Conservation (phyloP, 1,140 invertebrate genomes). For the Brachionus koreanus region DNA sequence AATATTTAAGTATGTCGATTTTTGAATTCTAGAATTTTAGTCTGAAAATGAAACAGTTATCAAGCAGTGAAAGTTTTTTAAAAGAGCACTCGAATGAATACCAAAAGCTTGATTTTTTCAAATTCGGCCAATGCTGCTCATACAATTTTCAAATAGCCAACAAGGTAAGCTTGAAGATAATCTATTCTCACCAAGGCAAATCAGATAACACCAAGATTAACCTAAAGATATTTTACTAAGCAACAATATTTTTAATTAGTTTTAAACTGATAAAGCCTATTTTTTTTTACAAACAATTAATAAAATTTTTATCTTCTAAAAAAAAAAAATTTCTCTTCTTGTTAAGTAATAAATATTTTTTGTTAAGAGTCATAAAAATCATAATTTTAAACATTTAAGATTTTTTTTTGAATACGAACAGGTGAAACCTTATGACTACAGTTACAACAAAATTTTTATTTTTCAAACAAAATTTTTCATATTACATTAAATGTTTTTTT, state of each 20-base stretch:
- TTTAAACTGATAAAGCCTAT: background rate
- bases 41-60: background rate
- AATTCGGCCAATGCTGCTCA: background rate
- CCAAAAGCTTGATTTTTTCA: background rate
- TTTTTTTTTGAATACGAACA: background rate
- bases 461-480: background rate
- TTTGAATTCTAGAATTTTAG: background rate
- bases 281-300: slow-evolving; percentile 16
- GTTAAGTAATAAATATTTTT: background rate
- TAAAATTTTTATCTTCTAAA: background rate
- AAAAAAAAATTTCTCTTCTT: background rate
- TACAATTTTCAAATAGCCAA: background rate
- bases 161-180: background rate
- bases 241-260: background rate
- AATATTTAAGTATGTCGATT: background rate
- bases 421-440: background rate
- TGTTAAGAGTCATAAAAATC: slow-evolving; percentile 3
- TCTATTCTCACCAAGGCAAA: background rate
- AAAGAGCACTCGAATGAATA: background rate
- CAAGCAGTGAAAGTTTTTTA: background rate
- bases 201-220: background rate
- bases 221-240: background rate
- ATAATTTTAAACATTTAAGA: slow-evolving; percentile 23
- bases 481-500: slow-evolving; percentile 12
- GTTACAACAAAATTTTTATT: background rate